A percentile compares a stretch with the other conserved stretches of the same genome.
Evolutionary conservation across 2,888 invertebrate genomes (phyloP).

Genomic region (Pseudeuparius sepicola): DNA sequence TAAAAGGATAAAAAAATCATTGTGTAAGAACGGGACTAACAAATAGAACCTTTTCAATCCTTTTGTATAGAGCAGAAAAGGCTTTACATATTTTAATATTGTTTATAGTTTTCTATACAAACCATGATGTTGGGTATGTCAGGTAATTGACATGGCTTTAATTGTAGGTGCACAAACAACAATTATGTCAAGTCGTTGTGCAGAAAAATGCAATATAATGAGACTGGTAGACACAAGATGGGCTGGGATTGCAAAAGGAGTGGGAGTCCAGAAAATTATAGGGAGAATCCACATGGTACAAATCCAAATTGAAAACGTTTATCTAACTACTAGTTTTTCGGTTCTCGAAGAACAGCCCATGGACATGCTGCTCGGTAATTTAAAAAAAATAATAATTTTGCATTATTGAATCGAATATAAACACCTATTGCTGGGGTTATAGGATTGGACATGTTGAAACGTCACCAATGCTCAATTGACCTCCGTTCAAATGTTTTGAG

Average conservation of each 20-base stretch:
- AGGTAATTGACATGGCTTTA: too few relatives aligned
- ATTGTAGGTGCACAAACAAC: slow-evolving; percentile 78
- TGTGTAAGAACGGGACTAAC: too few relatives aligned
- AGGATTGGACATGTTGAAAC: slow-evolving; percentile 93
- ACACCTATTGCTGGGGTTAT: too few relatives aligned
- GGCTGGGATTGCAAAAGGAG: slow-evolving; percentile 95
- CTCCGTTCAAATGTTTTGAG: slow-evolving; percentile 75
- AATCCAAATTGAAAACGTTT: slow-evolving; percentile 90
- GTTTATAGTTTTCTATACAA: too few relatives aligned
- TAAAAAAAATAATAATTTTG: too few relatives aligned
- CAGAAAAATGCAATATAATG: slow-evolving; percentile 89
- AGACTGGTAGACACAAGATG: slow-evolving; percentile 83
- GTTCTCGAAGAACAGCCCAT: slow-evolving; percentile 94
- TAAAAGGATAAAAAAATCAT: too few relatives aligned
- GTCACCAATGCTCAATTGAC: slow-evolving; percentile 95
- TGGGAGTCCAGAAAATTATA: slow-evolving; percentile 91
- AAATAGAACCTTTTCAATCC: too few relatives aligned
- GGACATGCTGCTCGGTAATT: slow-evolving; percentile 76
- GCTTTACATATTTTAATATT: too few relatives aligned
- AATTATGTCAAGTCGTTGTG: slow-evolving; percentile 94
- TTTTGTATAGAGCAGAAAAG: too few relatives aligned
- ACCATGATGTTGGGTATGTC: too few relatives aligned
- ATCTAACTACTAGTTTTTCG: slow-evolving; percentile 91
- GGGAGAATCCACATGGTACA: slow-evolving; percentile 97
- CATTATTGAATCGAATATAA: too few relatives aligned